These are phyloP conservation scores for Acleris literana DNA, from an alignment of 2,888 invertebrate genomes.

Conservation along the genomic window DNA sequence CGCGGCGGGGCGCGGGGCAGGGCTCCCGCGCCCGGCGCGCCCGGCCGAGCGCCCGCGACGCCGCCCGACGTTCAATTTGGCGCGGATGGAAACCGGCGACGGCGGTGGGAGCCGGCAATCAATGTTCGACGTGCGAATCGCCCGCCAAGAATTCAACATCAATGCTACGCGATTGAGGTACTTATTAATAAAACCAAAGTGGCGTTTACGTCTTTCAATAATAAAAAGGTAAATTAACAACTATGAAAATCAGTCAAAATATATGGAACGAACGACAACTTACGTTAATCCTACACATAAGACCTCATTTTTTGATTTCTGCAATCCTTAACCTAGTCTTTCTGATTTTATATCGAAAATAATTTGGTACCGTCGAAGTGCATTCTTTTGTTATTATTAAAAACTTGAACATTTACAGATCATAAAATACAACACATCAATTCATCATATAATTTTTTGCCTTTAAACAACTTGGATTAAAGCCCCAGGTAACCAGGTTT, in stretches of 20 bases:
- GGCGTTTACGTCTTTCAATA: constrained; percentile 23
- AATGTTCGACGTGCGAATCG: constrained; percentile 75
- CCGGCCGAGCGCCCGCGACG: constrained; percentile 67
- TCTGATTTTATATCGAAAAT: no score
- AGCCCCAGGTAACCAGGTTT: no score
- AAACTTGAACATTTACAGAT: no score
- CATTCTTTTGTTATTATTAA: no score
- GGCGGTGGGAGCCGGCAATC: constrained; percentile 75
- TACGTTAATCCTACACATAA: neutral
- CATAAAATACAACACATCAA: no score
- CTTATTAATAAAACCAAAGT: constrained; percentile 11
- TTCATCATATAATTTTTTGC: no score
- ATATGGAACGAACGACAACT: neutral
- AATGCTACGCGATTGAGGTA: constrained; percentile 43
- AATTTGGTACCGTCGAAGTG: no score
- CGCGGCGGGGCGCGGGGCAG: constrained; percentile 44
- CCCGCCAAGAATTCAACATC: constrained; percentile 61
- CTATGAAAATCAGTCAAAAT: no score
- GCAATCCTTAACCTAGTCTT: no score
- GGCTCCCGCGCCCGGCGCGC: constrained; percentile 57
- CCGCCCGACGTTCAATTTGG: constrained; percentile 80
- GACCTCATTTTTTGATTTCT: neutral
- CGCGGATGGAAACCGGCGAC: constrained; percentile 76
- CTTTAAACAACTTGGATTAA: no score
- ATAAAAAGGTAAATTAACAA: neutral